Evolutionary conservation across 2,888 invertebrate genomes (phyloP), one percentile per base, ranked within the genome.

Genomic region (Mesochorus sp.): DNA sequence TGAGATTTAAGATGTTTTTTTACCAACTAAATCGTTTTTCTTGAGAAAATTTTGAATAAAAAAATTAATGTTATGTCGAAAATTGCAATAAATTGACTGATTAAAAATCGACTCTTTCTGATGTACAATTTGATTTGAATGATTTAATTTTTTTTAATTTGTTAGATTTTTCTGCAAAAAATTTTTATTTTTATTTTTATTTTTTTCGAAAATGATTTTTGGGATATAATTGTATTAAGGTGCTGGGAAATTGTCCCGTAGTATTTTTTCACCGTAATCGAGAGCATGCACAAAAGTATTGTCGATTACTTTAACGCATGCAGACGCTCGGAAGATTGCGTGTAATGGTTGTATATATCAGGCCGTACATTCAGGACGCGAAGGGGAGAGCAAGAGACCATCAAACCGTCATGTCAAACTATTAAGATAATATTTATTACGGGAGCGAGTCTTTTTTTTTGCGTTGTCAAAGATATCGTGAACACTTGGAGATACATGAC

Each of bases 351-450:
- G 44, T 42, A 55, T 55, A 28, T 31, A 42, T 19, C 12, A 17
- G 17, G 24, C 19, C 53, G 10, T 66, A 21, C 66, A 66, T 47
- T 57, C 55, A 34, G 49, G 44, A 37, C 28, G n/a, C 3, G 53
- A 53, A 57, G 49, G 47, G 59, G 34, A 12, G 19, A 66, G 49
- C 28, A 47, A 42, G 53, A 59, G 59, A 42, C 53, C 44, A 62
- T 53, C 49, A 57, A 55, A 28, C 71, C 51, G 21, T 57, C 8
- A 19, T 55, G 51, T 57, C 51, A 49, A 62, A 68, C 53, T 53
- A 64, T 64, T 57, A 57, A 59, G 68, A 73, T 70, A 64, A 70
- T 51, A 73, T 78, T 78, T 78, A 57, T 73, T 73, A 55, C 72
- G 62, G 73, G 73, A 73, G 73, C 68, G 47, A 68, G 42, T 44